Conservation (phyloP, 1,140 invertebrate genomes). For the Episyrphus balteatus region DNA sequence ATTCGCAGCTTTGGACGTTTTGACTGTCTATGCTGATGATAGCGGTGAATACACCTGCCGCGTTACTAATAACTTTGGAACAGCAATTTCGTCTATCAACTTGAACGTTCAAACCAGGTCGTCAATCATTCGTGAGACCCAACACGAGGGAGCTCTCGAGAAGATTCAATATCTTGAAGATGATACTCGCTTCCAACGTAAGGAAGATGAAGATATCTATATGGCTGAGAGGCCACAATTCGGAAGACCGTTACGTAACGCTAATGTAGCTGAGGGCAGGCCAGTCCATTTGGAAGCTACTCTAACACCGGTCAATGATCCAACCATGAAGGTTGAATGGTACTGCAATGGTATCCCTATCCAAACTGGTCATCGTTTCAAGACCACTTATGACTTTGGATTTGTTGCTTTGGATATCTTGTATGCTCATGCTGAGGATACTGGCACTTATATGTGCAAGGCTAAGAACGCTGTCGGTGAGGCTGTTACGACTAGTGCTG, state of each 20-base stretch:
- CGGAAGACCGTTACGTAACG: constrained; percentile 76
- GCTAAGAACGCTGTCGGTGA: constrained; percentile 86
- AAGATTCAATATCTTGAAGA: constrained; percentile 89
- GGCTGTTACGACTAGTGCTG: constrained; percentile 80
- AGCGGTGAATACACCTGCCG: constrained; percentile 84
- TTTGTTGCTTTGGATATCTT: constrained; percentile 91
- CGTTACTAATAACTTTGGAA: constrained; percentile 77
- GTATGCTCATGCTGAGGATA: constrained; percentile 93
- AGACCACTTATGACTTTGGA: constrained; percentile 91
- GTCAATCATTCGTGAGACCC: constrained; percentile 83
- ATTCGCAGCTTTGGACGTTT: constrained; percentile 84
- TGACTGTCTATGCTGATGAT: constrained; percentile 88
- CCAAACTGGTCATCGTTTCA: constrained; percentile 79
- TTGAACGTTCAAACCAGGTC: constrained; percentile 72
- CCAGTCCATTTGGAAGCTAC: constrained; percentile 91
- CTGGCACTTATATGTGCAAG: constrained; percentile 88
- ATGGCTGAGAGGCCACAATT: constrained; percentile 78
- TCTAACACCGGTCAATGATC: constrained; percentile 87
- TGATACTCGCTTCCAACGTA: constrained; percentile 63
- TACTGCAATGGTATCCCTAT: constrained; percentile 84
- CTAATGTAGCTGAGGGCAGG: constrained; percentile 73
- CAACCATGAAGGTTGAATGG: constrained; percentile 93
- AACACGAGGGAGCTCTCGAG: constrained; percentile 85
- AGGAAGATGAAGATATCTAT: constrained; percentile 57
- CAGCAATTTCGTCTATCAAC: constrained; percentile 67